Conservation (phyloP, 2,113 vertebrate genomes). For the Phyllopteryx taeniolatus region DNA sequence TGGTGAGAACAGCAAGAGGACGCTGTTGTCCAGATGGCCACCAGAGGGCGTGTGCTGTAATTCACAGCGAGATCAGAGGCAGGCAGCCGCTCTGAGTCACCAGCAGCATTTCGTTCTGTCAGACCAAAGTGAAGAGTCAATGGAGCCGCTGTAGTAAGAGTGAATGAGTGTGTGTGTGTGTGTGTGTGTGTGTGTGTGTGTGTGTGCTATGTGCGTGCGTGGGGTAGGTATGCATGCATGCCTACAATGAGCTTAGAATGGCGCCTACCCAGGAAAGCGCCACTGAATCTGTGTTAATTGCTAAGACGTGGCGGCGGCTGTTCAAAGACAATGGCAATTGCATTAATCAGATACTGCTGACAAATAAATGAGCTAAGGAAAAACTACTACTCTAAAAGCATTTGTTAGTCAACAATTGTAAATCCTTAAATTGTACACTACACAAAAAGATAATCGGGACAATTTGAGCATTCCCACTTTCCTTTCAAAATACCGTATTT, state of each 20-base stretch:
- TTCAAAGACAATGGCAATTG: neutral
- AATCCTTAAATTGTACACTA: no score
- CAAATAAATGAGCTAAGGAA: neutral
- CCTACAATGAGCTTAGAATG: slow-evolving; percentile 27
- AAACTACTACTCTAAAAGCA: no score
- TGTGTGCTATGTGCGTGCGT: slow-evolving; percentile 1
- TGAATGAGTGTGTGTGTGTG: slow-evolving; percentile 24
- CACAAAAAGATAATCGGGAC: no score
- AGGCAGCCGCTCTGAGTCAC: slow-evolving; percentile 64
- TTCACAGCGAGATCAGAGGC: slow-evolving; percentile 49
- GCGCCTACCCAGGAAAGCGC: slow-evolving; percentile 23
- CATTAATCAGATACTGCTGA: neutral
- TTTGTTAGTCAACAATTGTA: no score
- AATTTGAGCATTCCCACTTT: no score
- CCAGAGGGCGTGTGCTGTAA: slow-evolving; percentile 50
- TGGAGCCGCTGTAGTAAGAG: slow-evolving; percentile 67
- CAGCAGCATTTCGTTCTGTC: slow-evolving; percentile 52
- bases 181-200: slow-evolving; percentile 21
- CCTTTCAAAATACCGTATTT: no score
- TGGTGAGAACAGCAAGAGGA: slow-evolving; percentile 9
- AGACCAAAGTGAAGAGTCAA: slow-evolving; percentile 60
- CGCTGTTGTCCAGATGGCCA: slow-evolving; percentile 14
- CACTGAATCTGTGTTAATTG: slow-evolving; percentile 35
- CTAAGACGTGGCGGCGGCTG: slow-evolving; percentile 21
- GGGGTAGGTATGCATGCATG: slow-evolving; percentile 37